Percentiles rank a stretch among this genome's conserved stretches.
phyloP scores from a whole-genome alignment of 1,140 invertebrate species.

The Polypedilum pembai region DNA sequence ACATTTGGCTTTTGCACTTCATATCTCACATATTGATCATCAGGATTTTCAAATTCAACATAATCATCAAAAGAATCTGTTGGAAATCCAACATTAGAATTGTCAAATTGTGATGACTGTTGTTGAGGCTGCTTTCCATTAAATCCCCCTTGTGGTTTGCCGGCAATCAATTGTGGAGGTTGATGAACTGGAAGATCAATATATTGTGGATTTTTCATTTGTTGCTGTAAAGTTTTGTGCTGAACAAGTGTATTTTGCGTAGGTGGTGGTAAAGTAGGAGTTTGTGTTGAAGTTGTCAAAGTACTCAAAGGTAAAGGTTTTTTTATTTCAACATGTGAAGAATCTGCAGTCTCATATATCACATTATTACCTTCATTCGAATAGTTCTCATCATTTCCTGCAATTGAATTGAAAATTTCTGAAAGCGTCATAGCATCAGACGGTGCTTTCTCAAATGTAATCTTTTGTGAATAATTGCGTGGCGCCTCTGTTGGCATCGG shows the following conservation, averaged over 20 bases:
- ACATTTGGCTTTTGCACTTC: constrained; percentile 41
- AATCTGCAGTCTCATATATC: not conserved
- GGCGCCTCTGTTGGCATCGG: constrained; percentile 10
- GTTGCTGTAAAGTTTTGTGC: constrained; percentile 7
- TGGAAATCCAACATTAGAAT: constrained; percentile 33
- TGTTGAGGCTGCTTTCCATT: not conserved
- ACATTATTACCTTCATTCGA: not conserved
- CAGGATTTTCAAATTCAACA: constrained; percentile 39
- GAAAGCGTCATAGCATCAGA: constrained; percentile 37
- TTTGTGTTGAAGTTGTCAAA: too few relatives aligned
- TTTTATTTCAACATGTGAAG: not conserved
- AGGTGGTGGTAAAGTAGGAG: not conserved
- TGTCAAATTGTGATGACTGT: not conserved
- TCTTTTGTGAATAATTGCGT: not conserved
- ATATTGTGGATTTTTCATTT: not conserved
- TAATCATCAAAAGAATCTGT: constrained; percentile 40
- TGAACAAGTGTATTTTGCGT: not conserved
- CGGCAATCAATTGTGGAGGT: not conserved
- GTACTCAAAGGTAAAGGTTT: not conserved
- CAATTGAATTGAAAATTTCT: constrained; percentile 39
- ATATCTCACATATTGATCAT: constrained; percentile 37
- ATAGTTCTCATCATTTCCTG: constrained; percentile 20
- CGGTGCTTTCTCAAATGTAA: not conserved
- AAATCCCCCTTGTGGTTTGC: not conserved
- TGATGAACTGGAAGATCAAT: not conserved